Evolutionary conservation across 2,797 vertebrate species (phyloP).

Genomic region (Poeciliopsis presidionis): DNA sequence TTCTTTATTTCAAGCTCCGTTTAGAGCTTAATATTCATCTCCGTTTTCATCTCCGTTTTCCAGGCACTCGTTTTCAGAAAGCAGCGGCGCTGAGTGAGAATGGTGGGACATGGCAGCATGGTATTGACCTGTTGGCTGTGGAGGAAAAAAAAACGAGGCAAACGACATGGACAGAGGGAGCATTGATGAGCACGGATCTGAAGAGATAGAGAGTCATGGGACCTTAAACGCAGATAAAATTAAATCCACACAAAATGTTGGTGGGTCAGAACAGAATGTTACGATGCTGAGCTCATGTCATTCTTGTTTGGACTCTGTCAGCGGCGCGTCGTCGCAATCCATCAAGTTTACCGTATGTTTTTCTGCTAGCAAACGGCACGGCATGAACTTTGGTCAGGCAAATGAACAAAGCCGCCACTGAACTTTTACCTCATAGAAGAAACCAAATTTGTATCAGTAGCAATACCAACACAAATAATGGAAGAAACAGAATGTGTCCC

Average conservation of each 20-base stretch:
- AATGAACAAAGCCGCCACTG: constrained; percentile 14
- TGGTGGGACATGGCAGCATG: not conserved
- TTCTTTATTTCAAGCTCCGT: not conserved
- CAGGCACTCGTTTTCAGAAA: not conserved
- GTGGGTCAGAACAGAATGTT: not conserved
- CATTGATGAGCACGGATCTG: not conserved
- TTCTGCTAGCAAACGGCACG: constrained; percentile 13
- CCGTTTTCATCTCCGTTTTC: too few species aligned
- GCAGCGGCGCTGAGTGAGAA: not conserved
- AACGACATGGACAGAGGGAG: constrained; percentile 3
- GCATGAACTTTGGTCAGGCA: constrained; percentile 34
- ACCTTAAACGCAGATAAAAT: constrained; percentile 14
- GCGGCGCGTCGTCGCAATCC: constrained; percentile 25
- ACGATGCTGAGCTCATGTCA: not conserved
- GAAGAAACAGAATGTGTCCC: constrained; percentile 11
- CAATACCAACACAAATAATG: constrained; percentile 23
- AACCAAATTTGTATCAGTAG: constrained; percentile 28
- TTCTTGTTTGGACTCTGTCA: constrained; percentile 21
- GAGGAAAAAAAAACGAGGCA: constrained; percentile 2
- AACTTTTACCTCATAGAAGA: constrained; percentile 41
- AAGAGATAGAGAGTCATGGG: constrained; percentile 27
- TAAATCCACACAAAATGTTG: constrained; percentile 17
- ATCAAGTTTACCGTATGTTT: constrained; percentile 9
- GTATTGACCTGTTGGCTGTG: constrained; percentile 15
- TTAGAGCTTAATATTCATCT: not conserved